A percentile compares a stretch with the other conserved stretches of the same genome.
These are phyloP conservation scores for Tetragonula carbonaria DNA, from an alignment of 2,888 invertebrate species.

Conservation along the genomic window DNA sequence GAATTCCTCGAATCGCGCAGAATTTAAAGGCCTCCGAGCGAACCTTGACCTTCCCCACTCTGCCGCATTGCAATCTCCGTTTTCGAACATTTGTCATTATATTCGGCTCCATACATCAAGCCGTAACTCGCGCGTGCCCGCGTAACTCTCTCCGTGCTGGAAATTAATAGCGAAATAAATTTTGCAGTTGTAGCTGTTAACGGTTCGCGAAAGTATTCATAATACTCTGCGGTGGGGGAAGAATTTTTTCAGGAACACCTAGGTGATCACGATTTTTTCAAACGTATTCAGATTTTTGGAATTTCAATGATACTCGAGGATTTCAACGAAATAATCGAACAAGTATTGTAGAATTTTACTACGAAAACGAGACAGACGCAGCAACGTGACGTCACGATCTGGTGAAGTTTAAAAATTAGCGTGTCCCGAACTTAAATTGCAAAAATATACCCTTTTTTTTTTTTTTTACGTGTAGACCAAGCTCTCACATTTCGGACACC, in stretches of 20 bases:
- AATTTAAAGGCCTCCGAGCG: constrained; percentile 4
- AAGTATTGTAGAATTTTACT: too few relatives aligned
- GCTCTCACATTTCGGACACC: neutral
- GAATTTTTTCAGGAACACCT: neutral
- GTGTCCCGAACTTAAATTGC: too few relatives aligned
- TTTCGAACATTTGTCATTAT: constrained; percentile 1
- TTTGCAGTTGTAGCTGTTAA: neutral
- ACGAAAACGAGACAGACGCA: too few relatives aligned
- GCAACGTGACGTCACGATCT: too few relatives aligned
- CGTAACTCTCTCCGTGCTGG: neutral
- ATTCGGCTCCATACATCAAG: neutral
- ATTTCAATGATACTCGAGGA: too few relatives aligned
- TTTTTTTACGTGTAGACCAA: too few relatives aligned
- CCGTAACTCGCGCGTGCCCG: neutral
- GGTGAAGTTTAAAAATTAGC: too few relatives aligned
- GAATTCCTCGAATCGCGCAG: constrained; percentile 25
- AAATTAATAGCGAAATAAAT: neutral
- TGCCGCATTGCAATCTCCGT: neutral
- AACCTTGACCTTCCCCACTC: constrained; percentile 50
- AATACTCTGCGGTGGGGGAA: too few relatives aligned
- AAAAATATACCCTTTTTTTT: too few relatives aligned
- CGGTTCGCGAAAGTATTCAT: neutral
- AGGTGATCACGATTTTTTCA: neutral
- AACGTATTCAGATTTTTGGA: too few relatives aligned
- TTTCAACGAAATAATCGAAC: too few relatives aligned